Conservation (phyloP, 1,140 invertebrate species). For the Chrysomallon squamiferum region DNA sequence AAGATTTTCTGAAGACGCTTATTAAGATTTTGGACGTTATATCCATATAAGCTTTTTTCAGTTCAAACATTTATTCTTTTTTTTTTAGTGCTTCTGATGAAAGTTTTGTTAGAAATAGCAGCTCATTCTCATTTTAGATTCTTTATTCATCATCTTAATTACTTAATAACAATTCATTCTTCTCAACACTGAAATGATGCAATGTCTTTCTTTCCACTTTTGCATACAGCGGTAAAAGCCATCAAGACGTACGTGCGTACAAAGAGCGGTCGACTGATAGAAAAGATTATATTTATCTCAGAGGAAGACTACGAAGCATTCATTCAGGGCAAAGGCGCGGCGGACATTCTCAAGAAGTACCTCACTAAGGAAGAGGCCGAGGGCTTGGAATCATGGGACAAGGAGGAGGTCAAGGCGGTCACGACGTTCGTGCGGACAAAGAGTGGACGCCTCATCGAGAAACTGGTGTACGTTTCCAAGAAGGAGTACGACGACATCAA, state of each 20-base stretch:
- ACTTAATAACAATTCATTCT: no score
- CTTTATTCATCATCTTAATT: no score
- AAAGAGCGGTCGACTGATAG: conserved; percentile 59
- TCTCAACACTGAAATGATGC: no score
- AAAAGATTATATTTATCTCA: conserved; percentile 55
- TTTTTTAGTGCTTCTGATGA: no score
- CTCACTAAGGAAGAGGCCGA: conserved; percentile 55
- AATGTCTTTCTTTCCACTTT: conserved; percentile 7
- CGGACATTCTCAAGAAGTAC: conserved; percentile 55
- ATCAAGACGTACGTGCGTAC: conserved; percentile 61
- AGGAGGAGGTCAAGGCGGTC: conserved; percentile 59
- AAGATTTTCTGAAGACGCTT: no score
- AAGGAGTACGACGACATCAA: conserved; percentile 59
- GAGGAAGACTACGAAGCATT: conserved; percentile 60
- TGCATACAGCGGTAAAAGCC: conserved; percentile 53
- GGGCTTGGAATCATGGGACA: conserved; percentile 59
- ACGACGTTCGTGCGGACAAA: conserved; percentile 61
- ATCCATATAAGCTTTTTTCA: no score
- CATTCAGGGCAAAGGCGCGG: conserved; percentile 47
- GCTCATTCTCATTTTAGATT: no score
- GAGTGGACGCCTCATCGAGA: conserved; percentile 58
- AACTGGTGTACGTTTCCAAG: conserved; percentile 58
- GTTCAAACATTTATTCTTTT: no score
- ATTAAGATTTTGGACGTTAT: no score
- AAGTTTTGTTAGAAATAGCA: no score